Evolutionary conservation across 23 tunicate species (phyloP).

Genomic region (Corella eumyota): DNA sequence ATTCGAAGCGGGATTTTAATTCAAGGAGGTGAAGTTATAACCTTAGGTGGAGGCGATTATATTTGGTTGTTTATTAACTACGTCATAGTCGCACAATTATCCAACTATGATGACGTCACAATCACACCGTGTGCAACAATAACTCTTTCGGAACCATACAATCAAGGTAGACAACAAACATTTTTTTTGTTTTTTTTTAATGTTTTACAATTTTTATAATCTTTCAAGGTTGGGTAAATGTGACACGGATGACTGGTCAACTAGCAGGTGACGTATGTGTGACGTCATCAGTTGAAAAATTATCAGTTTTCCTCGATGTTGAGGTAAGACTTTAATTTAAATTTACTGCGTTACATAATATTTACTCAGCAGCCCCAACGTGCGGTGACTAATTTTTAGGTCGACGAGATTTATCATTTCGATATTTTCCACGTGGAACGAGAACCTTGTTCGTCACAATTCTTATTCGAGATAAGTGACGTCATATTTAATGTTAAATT

Average conservation of each 20-base stretch:
- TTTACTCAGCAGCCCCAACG: no score
- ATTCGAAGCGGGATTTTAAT: constrained; percentile 12
- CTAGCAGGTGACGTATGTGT: neutral
- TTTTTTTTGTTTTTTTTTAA: no score
- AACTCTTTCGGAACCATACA: constrained; percentile 6
- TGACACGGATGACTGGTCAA: neutral
- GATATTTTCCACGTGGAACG: constrained; percentile 18
- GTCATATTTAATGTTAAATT: constrained; percentile 4
- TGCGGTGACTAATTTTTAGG: no score
- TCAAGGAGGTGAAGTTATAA: constrained; percentile 13
- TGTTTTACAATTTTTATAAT: no score
- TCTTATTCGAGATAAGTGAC: constrained; percentile 2
- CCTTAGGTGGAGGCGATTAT: constrained; percentile 22
- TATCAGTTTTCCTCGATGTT: constrained; percentile 1
- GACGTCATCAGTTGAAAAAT: neutral
- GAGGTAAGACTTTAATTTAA: constrained; percentile 14
- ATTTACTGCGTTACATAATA: no score
- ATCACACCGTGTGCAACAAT: constrained; percentile 4
- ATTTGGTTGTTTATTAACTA: constrained; percentile 24
- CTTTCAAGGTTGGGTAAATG: constrained; percentile 10
- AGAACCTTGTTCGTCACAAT: constrained; percentile 16
- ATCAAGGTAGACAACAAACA: neutral
- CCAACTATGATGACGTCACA: constrained; percentile 2
- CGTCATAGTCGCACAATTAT: constrained; percentile 9
- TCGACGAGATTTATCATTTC: constrained; percentile 17